Conservation (phyloP, 2,888 invertebrate genomes). For the Parapristionchus giblindavisi region DNA sequence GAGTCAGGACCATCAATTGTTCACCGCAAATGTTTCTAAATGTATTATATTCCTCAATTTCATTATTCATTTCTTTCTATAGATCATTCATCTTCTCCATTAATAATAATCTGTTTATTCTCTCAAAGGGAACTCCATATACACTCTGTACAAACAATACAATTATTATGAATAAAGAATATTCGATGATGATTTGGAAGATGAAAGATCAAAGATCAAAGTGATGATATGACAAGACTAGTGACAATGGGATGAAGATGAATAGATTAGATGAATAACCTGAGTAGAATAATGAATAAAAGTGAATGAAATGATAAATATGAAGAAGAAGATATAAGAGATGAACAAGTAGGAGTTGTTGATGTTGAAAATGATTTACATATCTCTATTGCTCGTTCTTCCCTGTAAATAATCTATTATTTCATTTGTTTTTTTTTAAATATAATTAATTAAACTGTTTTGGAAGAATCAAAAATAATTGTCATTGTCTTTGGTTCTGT, state of each 20-base stretch:
- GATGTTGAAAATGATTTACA: not conserved
- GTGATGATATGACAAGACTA: constrained; percentile 12
- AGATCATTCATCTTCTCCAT: not conserved
- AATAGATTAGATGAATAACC: not conserved
- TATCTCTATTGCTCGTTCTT: not conserved
- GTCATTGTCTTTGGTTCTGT: not conserved
- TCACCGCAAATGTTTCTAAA: constrained; percentile 79
- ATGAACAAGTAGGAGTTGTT: constrained; percentile 1
- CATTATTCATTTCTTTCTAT: not conserved
- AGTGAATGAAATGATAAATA: not conserved
- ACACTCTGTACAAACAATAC: constrained; percentile 17
- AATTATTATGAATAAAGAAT: constrained; percentile 22
- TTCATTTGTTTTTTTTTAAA: not conserved
- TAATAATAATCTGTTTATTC: constrained; percentile 11
- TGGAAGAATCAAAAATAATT: not conserved
- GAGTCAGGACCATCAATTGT: constrained; percentile 94
- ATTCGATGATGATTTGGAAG: not conserved
- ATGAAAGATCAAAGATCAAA: not conserved
- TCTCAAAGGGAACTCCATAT: not conserved
- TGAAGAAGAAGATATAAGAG: not conserved
- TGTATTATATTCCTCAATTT: not conserved
- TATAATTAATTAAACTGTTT: not conserved
- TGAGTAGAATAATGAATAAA: not conserved
- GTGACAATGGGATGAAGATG: constrained; percentile 8
- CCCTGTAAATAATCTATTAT: not conserved